Evolutionary conservation across 35 echinoderm and acorn worm species (phyloP), one percentile per base, ranked within the genome.

Genomic region (Apostichopus japonicus): DNA sequence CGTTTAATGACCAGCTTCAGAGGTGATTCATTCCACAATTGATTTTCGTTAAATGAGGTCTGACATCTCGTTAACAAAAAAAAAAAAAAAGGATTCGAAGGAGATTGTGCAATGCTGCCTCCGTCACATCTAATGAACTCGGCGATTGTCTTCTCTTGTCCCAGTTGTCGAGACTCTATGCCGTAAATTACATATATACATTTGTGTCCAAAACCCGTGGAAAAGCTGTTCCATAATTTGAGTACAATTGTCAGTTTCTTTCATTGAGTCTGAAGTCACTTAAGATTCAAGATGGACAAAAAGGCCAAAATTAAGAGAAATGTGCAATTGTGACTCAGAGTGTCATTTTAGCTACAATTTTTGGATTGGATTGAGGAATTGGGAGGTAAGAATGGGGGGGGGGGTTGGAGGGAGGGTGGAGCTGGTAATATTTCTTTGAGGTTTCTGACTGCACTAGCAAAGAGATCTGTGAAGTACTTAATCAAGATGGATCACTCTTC

Each of bases 21-120:
- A 14, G 44, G 33, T 83, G 79, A 83, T 83, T 83, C 79, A 83
- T 83, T 55, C 79, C 53, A 53, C 79, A 16, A 82, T 82, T 82
- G 79, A 82, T 82, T 82, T 65, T 54, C 51, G 6, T 23, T 53
- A 54, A 54, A 82, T 82, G 79, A 54, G 51, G 79, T 54, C 54
- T 53, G 79, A 82, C 44, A 13, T 10, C 16, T 17, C 10, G 62
- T 65, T 65, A 65, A 5, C 62, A 17, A 65, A 65, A 44, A 44
- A 44, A 1, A 44, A 44, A 44, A 44, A 44, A 44, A 44, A 44
- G 62, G 10, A 10, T 10, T 65, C 62, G 62, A 65, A 65, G 62
- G 10, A 65, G 62, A 10, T 65, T 17, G 62, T 65, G 9, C 62
- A 6, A 13, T 13, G 62, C 62, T 10, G 62, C 16, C 62, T 65